Percentiles rank a stretch among this genome's conserved stretches.
Conservation (phyloP, 2,888 invertebrate species). For the Automeris io region DNA sequence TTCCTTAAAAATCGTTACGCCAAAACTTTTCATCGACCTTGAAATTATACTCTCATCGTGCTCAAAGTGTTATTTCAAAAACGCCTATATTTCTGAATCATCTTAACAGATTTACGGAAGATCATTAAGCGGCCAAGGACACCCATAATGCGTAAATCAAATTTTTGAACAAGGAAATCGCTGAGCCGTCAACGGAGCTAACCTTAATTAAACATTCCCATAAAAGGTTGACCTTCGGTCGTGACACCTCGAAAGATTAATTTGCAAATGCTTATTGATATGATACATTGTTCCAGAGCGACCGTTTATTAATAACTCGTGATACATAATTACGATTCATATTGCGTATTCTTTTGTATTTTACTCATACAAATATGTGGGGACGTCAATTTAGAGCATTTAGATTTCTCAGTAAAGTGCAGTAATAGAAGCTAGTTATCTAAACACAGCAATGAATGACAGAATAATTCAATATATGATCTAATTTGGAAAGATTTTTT, state of each 20-base stretch:
- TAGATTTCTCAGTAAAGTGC: background rate
- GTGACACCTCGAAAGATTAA: conserved; percentile 43
- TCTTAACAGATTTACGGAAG: conserved; percentile 61
- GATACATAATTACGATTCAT: conserved; percentile 12
- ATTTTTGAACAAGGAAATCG: conserved; percentile 47
- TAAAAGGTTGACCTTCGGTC: conserved; percentile 47
- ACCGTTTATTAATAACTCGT: conserved; percentile 6
- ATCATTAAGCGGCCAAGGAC: conserved; percentile 51
- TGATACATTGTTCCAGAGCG: conserved; percentile 14
- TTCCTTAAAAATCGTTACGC: too few relatives aligned
- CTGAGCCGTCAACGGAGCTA: conserved; percentile 32
- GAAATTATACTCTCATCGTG: too few relatives aligned
- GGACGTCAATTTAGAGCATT: background rate
- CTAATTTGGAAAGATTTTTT: too few relatives aligned
- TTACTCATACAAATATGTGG: background rate
- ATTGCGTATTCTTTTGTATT: background rate
- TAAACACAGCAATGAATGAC: too few relatives aligned
- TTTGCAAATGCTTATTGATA: conserved; percentile 36
- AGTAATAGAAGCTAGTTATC: too few relatives aligned
- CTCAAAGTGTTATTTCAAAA: too few relatives aligned
- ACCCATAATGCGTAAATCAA: conserved; percentile 53
- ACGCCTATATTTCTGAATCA: too few relatives aligned
- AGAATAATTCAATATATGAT: too few relatives aligned
- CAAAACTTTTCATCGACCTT: too few relatives aligned
- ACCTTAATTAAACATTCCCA: conserved; percentile 55